phyloP scores from a whole-genome alignment of 2,888 invertebrate genomes.

The Folsomia manolachei region DNA sequence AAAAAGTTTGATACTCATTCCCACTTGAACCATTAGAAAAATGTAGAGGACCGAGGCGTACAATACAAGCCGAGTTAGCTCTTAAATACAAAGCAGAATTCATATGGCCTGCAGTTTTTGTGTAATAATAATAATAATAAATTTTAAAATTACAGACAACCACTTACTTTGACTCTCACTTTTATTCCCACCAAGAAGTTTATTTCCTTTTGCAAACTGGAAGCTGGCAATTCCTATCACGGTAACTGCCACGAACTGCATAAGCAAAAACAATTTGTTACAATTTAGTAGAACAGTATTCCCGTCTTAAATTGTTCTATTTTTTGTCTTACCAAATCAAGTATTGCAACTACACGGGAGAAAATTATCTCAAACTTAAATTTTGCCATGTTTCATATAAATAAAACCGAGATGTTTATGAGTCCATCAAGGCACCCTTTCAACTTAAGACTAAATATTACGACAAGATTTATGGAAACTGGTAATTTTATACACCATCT shows the following conservation, averaged over 20 bases:
- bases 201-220: constrained; percentile 32
- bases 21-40: constrained; percentile 36
- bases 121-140: too few species aligned
- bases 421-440: background rate
- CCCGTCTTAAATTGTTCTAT: too few species aligned
- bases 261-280: too few species aligned
- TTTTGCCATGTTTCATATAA: background rate
- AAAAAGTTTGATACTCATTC: constrained; percentile 36
- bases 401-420: background rate
- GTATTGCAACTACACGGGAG: background rate
- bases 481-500: too few species aligned
- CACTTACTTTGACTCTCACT: constrained; percentile 36
- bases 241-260: constrained; percentile 24
- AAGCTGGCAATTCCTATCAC: constrained; percentile 27
- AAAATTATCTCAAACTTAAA: background rate
- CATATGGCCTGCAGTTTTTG: too few species aligned
- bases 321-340: constrained; percentile 12
- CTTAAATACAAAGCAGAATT: constrained; percentile 29
- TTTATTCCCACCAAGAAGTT: constrained; percentile 26
- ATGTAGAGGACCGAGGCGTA: constrained; percentile 32
- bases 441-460: background rate
- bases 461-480: background rate
- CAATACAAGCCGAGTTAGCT: constrained; percentile 33
- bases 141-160: too few species aligned
- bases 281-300: too few species aligned